Percentiles rank a stretch among this genome's conserved stretches.
These are phyloP conservation scores for Neoascia interrupta DNA, from an alignment of 2,888 invertebrate genomes.

Conservation along the genomic window DNA sequence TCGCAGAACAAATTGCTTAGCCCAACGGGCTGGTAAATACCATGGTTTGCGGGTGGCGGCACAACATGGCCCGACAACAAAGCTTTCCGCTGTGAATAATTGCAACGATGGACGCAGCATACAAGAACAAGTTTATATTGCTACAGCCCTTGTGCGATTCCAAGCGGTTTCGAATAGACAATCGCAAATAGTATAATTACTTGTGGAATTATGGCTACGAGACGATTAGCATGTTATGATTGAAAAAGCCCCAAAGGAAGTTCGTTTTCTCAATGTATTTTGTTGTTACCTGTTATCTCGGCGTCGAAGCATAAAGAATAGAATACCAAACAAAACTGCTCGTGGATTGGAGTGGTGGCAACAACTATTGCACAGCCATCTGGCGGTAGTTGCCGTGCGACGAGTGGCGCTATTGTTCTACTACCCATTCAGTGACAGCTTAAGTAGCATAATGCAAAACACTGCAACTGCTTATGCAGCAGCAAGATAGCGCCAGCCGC, in stretches of 20 bases:
- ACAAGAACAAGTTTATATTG: constrained; percentile 38
- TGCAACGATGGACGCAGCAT: neutral
- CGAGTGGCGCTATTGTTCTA: constrained; percentile 68
- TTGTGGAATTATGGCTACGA: constrained; percentile 51
- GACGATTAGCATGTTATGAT: constrained; percentile 67
- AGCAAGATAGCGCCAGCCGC: constrained; percentile 7
- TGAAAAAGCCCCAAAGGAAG: constrained; percentile 63
- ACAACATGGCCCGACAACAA: constrained; percentile 14
- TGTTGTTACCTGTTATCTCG: neutral
- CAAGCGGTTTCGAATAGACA: constrained; percentile 35
- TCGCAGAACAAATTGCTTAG: constrained; percentile 52
- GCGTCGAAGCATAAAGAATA: neutral
- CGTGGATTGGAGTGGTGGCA: constrained; percentile 55
- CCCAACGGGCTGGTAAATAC: constrained; percentile 23
- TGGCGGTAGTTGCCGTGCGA: constrained; percentile 60
- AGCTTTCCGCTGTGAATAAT: constrained; percentile 43
- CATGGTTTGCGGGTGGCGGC: constrained; percentile 22
- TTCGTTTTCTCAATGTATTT: constrained; percentile 37
- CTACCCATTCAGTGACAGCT: constrained; percentile 64
- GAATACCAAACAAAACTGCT: neutral
- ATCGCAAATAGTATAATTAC: constrained; percentile 60
- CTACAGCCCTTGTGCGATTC: constrained; percentile 27
- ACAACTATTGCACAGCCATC: constrained; percentile 51
- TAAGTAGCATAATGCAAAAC: constrained; percentile 52
- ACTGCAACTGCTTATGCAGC: constrained; percentile 31